Evolutionary conservation across 2,888 invertebrate species (phyloP), one percentile per base, ranked within the genome.

Genomic region (Hemaris fuciformis): DNA sequence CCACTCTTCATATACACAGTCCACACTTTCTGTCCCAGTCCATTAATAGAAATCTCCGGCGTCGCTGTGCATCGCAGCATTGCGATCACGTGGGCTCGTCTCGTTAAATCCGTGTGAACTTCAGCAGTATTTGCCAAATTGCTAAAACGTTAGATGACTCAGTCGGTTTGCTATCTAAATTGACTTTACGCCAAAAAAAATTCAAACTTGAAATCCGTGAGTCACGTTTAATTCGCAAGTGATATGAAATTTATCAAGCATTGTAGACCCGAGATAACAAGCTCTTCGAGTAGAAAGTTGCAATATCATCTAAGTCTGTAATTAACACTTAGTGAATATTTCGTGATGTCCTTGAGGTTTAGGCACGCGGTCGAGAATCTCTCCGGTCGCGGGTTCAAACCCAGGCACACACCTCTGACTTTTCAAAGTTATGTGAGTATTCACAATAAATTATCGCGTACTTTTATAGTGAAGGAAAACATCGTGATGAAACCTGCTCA

Each of bases 181-280:
- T 57, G 61, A 57, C 41, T 61, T 61, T 43, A 56, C 57, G 61
- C 61, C 61, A 61, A 61, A 43, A 56, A 43, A 56, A 56, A 43
- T 60, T 61, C 20, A 31, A 56, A 57, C 61, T 57, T 31, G 53
- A 61, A 61, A 56, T 61, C 45, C 10, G 27, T 61, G 61, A 61
- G 56, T 61, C 61, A 61, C 25, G 31, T 20, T 25, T 23, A 45
- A 38, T 18, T 53, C 48, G 15, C 18, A 38, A 57, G 15, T 45
- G 27, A 58, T 57, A 58, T 57, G 38, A 62, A 38, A 8, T 57
- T 57, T 34, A 57, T 45, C 18, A 10, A 23, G 18, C 34, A 38
- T 34, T 48, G 43, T 45, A 45, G n/a, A 53, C 1, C 27, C 10
- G 7, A 25, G 53, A 18, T 8, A 2, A 42, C 3, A n/a, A n/a